These are phyloP conservation scores for Macaca nemestrina DNA, from an alignment of 2,113 vertebrate species.

Conservation along the genomic window DNA sequence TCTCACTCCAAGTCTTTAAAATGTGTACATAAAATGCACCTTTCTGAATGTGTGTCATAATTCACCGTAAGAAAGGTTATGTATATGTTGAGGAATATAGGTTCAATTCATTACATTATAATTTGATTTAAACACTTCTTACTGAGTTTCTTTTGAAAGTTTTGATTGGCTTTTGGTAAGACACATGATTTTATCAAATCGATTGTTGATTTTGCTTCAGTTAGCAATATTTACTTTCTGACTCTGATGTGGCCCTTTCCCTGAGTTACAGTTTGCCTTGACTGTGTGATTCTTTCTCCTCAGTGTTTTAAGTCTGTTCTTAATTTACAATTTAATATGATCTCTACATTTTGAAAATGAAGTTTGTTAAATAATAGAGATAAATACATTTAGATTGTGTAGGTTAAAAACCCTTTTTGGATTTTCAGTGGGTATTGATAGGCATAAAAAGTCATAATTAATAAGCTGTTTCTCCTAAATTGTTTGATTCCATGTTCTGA, in stretches of 20 bases:
- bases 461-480: not conserved
- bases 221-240: not conserved
- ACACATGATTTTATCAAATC: not conserved
- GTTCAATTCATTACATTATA: not conserved
- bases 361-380: slow-evolving; percentile 1
- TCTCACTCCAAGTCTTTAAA: not conserved
- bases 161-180: not conserved
- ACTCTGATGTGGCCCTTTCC: not conserved
- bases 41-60: not conserved
- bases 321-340: slow-evolving; percentile 21
- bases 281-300: not conserved
- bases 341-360: not conserved
- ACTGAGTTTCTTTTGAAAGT: not conserved
- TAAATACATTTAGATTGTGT: not conserved
- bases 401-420: not conserved
- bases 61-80: not conserved
- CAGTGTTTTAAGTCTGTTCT: not conserved
- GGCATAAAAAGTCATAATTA: not conserved
- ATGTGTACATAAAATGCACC: not conserved
- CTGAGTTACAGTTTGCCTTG: not conserved
- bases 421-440: slow-evolving; percentile 20
- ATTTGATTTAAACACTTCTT: not conserved
- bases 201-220: not conserved
- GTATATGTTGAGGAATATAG: not conserved
- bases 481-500: not conserved